These are phyloP conservation scores for Apteryx mantelli DNA, from an alignment of 2,113 vertebrate genomes.

Conservation along the genomic window DNA sequence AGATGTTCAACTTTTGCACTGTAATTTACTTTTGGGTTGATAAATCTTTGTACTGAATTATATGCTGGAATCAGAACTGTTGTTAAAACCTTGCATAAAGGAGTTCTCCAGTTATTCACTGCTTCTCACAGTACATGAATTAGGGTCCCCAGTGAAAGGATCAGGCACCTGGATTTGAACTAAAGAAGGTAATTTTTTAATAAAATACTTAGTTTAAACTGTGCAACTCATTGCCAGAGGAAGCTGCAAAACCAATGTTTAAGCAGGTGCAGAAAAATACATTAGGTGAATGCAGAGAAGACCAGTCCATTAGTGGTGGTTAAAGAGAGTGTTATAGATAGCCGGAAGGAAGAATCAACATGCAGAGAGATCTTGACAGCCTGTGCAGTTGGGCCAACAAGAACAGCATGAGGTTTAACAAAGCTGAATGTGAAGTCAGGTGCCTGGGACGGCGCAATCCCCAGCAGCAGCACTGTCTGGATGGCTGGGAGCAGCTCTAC, in stretches of 20 bases:
- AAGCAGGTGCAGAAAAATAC: neutral
- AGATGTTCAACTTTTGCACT: neutral
- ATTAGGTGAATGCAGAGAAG: neutral
- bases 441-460: neutral
- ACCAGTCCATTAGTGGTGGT: neutral
- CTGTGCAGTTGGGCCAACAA: no score
- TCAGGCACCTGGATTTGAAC: neutral
- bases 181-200: neutral
- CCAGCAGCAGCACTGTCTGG: neutral
- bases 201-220: neutral
- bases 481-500: no score
- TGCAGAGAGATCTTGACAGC: neutral
- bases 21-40: neutral
- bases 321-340: neutral
- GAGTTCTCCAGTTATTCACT: neutral
- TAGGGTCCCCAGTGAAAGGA: neutral
- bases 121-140: neutral
- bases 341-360: neutral
- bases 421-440: neutral
- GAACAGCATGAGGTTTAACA: neutral
- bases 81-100: neutral
- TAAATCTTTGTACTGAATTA: neutral
- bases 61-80: neutral
- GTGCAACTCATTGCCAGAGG: neutral
- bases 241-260: neutral